Evolutionary conservation across 2,797 vertebrate species (phyloP).

Genomic region (Lacerta agilis): DNA sequence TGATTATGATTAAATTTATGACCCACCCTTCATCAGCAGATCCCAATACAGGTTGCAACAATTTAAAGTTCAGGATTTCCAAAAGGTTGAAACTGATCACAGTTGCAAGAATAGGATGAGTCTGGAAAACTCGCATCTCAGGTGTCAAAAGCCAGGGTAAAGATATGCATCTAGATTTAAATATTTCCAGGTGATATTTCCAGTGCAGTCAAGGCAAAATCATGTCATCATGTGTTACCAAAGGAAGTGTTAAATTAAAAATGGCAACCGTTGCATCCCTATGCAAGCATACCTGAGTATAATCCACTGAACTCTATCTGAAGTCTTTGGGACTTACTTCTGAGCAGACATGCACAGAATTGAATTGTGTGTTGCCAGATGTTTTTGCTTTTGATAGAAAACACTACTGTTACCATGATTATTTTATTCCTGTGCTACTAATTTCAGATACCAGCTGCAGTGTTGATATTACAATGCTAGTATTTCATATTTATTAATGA

Average conservation of each 20-base stretch:
- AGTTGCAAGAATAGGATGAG: too few species aligned
- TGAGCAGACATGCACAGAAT: too few species aligned
- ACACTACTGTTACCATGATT: background rate
- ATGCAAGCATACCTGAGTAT: too few species aligned
- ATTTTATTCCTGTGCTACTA: background rate
- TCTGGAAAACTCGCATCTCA: too few species aligned
- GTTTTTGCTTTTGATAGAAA: constrained; percentile 21
- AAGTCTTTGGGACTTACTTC: too few species aligned
- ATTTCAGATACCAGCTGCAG: constrained; percentile 20
- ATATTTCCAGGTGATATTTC: background rate
- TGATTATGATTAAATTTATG: too few species aligned
- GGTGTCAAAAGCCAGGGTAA: too few species aligned
- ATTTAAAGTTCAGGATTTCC: background rate
- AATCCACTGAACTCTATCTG: too few species aligned
- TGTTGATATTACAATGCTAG: background rate
- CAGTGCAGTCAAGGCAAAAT: background rate
- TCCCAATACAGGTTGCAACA: too few species aligned
- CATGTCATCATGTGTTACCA: background rate
- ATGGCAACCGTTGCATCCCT: background rate
- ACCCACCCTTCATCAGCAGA: too few species aligned
- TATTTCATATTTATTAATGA: constrained; percentile 7
- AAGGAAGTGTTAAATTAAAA: background rate
- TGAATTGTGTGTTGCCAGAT: constrained; percentile 1
- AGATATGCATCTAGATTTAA: background rate
- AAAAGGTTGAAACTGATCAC: too few species aligned